Percentiles rank a stretch among this genome's conserved stretches.
Conservation (phyloP, 2,888 invertebrate genomes). For the Cerceris rybyensis region DNA sequence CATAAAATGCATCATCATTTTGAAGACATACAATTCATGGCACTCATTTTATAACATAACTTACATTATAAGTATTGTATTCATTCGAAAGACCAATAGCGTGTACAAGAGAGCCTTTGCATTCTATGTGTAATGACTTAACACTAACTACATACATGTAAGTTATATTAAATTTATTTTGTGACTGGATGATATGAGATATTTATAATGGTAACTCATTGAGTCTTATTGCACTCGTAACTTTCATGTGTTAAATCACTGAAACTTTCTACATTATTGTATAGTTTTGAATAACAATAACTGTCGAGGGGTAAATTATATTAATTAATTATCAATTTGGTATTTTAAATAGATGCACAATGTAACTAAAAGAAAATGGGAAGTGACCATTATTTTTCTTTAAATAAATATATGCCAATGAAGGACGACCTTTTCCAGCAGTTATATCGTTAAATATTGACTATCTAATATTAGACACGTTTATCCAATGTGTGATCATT, state of each 20-base stretch:
- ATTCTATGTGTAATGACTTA: conserved; percentile 46
- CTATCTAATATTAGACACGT: conserved; percentile 56
- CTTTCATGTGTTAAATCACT: conserved; percentile 63
- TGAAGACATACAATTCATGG: conserved; percentile 53
- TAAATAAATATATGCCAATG: conserved; percentile 27
- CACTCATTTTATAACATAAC: conserved; percentile 54
- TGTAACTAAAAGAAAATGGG: conserved; percentile 1
- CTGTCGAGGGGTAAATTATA: conserved; percentile 12
- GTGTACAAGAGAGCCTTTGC: conserved; percentile 57
- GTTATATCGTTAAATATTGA: conserved; percentile 52
- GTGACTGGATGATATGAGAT: conserved; percentile 74
- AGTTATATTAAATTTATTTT: conserved; percentile 70
- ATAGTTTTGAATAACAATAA: no score
- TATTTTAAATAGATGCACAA: background rate
- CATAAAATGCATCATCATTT: conserved; percentile 21
- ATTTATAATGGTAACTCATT: conserved; percentile 77
- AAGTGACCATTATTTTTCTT: conserved; percentile 15
- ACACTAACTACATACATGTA: conserved; percentile 44
- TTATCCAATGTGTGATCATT: conserved; percentile 59
- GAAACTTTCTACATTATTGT: conserved; percentile 17
- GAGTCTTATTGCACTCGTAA: conserved; percentile 78
- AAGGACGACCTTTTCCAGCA: conserved; percentile 29
- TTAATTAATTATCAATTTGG: conserved; percentile 15
- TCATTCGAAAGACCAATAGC: conserved; percentile 53
- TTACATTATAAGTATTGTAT: conserved; percentile 49